Evolutionary conservation across 2,888 invertebrate species (phyloP).

Genomic region (Hydroisotoma schaefferi): DNA sequence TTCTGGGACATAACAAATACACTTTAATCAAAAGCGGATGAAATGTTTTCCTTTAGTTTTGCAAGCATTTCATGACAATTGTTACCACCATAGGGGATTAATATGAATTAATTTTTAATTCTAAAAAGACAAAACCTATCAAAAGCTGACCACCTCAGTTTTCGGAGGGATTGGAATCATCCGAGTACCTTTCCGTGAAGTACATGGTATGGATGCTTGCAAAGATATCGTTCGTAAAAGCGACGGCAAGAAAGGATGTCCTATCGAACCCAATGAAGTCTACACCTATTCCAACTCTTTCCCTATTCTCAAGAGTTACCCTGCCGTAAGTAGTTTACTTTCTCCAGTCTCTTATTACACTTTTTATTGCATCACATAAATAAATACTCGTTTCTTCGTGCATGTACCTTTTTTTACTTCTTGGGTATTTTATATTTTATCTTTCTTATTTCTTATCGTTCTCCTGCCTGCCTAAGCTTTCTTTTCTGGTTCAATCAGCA

Average conservation of each 20-base stretch:
- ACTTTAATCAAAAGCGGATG: too few species aligned
- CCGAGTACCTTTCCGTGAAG: constrained; percentile 48
- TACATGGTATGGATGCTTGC: constrained; percentile 48
- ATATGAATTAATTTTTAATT: too few species aligned
- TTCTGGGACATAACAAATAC: too few species aligned
- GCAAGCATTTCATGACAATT: too few species aligned
- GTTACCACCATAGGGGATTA: too few species aligned
- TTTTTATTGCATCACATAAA: constrained; percentile 35
- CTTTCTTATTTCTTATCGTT: background rate
- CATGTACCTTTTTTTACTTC: background rate
- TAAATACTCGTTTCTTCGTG: constrained; percentile 31
- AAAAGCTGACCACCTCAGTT: constrained; percentile 46
- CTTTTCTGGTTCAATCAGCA: constrained; percentile 1
- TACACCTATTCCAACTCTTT: constrained; percentile 49
- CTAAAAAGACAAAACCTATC: constrained; percentile 45
- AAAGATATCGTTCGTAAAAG: constrained; percentile 40
- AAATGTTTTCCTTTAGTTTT: too few species aligned
- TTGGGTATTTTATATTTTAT: background rate
- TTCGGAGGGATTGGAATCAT: constrained; percentile 48
- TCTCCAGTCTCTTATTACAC: constrained; percentile 13
- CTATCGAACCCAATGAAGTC: constrained; percentile 35
- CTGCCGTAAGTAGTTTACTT: constrained; percentile 43
- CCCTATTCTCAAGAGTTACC: constrained; percentile 48
- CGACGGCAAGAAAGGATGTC: constrained; percentile 44
- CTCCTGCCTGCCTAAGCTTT: background rate